These are phyloP conservation scores for Balaenoptera acutorostrata DNA, from an alignment of 2,113 vertebrate species.

Conservation along the genomic window DNA sequence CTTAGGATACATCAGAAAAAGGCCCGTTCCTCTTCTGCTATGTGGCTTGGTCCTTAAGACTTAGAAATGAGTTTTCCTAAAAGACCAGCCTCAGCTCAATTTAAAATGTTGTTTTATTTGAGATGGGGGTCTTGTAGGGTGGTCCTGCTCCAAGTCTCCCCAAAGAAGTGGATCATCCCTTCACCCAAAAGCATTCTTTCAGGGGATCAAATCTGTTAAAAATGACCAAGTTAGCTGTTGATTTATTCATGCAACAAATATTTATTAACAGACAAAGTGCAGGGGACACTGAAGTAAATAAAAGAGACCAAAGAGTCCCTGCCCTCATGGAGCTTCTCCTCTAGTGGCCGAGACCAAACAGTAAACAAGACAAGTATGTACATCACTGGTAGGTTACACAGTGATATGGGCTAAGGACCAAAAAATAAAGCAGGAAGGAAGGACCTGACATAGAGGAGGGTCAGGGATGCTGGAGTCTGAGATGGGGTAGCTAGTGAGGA, in stretches of 20 bases:
- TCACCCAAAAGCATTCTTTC: background rate
- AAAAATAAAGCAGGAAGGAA: background rate
- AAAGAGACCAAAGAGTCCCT: background rate
- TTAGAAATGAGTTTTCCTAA: background rate
- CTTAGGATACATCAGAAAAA: background rate
- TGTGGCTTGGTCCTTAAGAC: background rate
- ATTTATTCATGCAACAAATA: background rate
- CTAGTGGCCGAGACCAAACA: background rate
- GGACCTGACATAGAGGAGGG: accelerated
- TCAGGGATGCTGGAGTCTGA: background rate
- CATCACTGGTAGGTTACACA: background rate
- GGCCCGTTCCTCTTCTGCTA: background rate
- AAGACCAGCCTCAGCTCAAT: background rate
- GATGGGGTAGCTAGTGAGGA: background rate
- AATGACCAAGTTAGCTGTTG: background rate
- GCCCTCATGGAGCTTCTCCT: background rate
- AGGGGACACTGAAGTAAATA: background rate
- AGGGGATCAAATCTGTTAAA: background rate
- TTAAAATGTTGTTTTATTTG: background rate
- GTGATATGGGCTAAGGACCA: background rate
- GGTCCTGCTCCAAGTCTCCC: background rate
- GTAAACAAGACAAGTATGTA: background rate
- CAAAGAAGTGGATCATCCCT: background rate
- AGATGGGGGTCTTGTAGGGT: background rate
- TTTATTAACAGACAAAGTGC: background rate